phyloP scores from a whole-genome alignment of 2,797 vertebrate genomes.

The Esox masquinongy region DNA sequence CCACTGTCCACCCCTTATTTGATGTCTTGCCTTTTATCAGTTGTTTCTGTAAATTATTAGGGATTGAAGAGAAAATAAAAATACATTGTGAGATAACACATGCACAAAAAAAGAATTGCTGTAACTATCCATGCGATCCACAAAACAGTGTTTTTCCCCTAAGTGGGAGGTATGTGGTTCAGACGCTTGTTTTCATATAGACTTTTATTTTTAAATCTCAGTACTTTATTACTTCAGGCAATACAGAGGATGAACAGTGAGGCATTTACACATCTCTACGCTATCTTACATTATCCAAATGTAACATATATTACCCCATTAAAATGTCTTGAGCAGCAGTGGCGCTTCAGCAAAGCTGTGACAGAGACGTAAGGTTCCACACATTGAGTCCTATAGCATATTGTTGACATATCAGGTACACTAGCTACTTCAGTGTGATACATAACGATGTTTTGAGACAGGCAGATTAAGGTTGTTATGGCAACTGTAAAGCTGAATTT shows the following conservation, averaged over 20 bases:
- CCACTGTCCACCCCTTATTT: not conserved
- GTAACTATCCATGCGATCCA: not conserved
- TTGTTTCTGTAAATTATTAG: not conserved
- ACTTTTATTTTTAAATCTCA: not conserved
- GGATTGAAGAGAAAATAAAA: not conserved
- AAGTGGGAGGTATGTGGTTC: not conserved
- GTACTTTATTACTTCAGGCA: conserved; percentile 63
- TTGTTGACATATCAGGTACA: conserved; percentile 12
- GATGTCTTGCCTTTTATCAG: not conserved
- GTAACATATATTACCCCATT: not conserved
- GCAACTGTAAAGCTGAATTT: conserved; percentile 16
- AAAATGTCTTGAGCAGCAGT: not conserved
- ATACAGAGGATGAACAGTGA: conserved; percentile 18
- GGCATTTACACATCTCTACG: conserved; percentile 24
- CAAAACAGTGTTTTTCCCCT: not conserved
- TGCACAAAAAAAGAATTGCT: not conserved
- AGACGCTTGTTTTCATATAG: not conserved
- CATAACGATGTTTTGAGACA: conserved; percentile 22
- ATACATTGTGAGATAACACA: not conserved
- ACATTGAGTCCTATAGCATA: not conserved
- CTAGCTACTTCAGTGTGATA: not conserved
- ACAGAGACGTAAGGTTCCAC: not conserved
- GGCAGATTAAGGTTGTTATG: conserved; percentile 22
- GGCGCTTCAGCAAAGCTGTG: not conserved
- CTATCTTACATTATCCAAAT: not conserved